A percentile compares a stretch with the other conserved stretches of the same genome.
Evolutionary conservation across 2,888 invertebrate species (phyloP).

Genomic region (Oeneis ivallda): DNA sequence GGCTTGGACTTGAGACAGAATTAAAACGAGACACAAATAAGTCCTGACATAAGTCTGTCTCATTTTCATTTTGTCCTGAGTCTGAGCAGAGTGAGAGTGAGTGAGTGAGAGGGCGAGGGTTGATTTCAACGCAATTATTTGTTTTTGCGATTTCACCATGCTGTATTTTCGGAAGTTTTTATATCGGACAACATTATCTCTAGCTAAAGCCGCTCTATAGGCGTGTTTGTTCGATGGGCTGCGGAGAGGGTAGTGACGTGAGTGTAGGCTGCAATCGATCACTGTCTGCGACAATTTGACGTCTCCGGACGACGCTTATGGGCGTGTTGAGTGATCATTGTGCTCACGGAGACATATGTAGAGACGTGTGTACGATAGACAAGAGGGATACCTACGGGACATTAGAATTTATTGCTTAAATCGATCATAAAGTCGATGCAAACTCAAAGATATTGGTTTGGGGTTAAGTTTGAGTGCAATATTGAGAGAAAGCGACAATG

Average conservation of each 20-base stretch:
- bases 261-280: conserved; percentile 56
- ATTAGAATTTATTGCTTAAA: not conserved
- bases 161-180: not conserved
- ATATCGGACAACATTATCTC: not conserved
- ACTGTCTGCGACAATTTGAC: conserved; percentile 54
- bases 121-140: too few species aligned
- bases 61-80: too few species aligned
- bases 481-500: conserved; percentile 32
- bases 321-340: not conserved
- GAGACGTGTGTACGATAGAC: not conserved
- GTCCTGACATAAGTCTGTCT: too few species aligned
- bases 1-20: too few species aligned
- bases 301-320: conserved; percentile 4
- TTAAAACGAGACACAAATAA: too few species aligned
- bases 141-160: too few species aligned
- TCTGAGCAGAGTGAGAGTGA: too few species aligned
- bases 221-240: not conserved
- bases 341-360: not conserved
- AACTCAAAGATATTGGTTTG: too few species aligned
- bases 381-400: not conserved
- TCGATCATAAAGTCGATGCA: not conserved
- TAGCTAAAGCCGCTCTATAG: not conserved
- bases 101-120: too few species aligned
- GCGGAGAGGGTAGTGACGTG: conserved; percentile 17
- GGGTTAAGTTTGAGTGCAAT: too few species aligned